Conservation (phyloP, 2,113 vertebrate genomes). For the Phaethon lepturus region DNA sequence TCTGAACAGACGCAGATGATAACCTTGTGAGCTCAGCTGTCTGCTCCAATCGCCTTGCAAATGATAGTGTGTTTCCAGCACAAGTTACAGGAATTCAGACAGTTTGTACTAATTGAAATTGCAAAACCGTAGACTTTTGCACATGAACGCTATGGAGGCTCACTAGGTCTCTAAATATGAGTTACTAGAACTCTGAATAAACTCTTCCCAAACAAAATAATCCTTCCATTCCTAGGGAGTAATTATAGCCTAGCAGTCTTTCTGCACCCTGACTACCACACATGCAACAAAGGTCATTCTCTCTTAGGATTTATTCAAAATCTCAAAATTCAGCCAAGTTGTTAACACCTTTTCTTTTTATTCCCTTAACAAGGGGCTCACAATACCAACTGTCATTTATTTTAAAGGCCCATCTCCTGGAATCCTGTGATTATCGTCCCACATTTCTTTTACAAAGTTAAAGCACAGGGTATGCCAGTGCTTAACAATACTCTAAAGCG, state of each 20-base stretch:
- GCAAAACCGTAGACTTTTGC: neutral
- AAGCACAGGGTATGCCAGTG: neutral
- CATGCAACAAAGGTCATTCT: neutral
- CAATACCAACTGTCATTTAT: neutral
- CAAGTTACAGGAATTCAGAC: neutral
- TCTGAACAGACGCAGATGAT: conserved; percentile 25
- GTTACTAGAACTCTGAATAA: neutral
- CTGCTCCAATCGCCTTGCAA: neutral
- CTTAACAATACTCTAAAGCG: neutral
- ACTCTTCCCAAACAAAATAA: neutral
- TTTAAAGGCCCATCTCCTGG: neutral
- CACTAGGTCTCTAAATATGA: fast-evolving
- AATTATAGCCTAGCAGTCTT: neutral
- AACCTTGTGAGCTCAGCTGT: conserved; percentile 43
- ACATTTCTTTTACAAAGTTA: neutral
- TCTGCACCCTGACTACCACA: neutral
- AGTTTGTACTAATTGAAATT: neutral
- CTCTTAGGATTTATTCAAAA: neutral
- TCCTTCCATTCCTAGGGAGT: neutral
- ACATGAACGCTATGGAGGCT: neutral
- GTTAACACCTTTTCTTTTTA: neutral
- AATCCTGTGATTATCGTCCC: neutral
- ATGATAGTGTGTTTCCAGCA: neutral
- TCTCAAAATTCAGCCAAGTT: neutral
- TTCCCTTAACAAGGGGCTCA: neutral